phyloP scores from a whole-genome alignment of 2,888 invertebrate genomes.

The Alloplasta piceator region DNA sequence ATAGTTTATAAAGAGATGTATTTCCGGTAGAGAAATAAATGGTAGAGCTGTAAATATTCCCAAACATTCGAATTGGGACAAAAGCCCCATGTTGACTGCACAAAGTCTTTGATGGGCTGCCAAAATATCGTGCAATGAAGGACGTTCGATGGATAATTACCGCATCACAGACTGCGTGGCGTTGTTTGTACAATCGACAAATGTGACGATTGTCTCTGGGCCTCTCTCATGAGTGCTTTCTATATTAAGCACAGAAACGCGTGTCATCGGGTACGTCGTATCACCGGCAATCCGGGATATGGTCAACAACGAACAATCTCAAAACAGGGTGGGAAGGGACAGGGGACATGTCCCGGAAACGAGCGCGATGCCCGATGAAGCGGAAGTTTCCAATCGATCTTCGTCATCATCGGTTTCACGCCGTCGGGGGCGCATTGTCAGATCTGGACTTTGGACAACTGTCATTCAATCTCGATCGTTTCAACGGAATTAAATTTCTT shows the following conservation, averaged over 20 bases:
- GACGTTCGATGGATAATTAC: too few species aligned
- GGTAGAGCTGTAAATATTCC: too few species aligned
- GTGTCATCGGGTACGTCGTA: constrained; percentile 21
- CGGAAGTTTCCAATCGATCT: constrained; percentile 47
- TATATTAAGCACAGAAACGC: constrained; percentile 16
- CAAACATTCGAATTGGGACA: too few species aligned
- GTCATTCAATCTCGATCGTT: constrained; percentile 14
- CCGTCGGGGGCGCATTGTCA: not conserved
- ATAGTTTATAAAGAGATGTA: too few species aligned
- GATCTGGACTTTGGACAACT: constrained; percentile 34
- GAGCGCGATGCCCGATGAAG: constrained; percentile 19
- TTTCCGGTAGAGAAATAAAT: too few species aligned
- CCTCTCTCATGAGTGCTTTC: constrained; percentile 21
- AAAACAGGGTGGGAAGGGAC: not conserved
- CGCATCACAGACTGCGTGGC: too few species aligned
- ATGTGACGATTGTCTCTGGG: constrained; percentile 21
- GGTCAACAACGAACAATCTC: constrained; percentile 2
- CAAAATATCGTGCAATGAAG: too few species aligned
- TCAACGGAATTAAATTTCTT: too few species aligned
- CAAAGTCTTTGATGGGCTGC: too few species aligned
- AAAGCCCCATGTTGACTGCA: too few species aligned
- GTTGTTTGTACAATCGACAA: constrained; percentile 19
- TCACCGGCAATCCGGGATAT: constrained; percentile 13
- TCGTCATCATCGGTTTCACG: constrained; percentile 38
- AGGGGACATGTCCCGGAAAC: constrained; percentile 13